Evolutionary conservation across 2,797 vertebrate genomes (phyloP).

Genomic region (Syncerus caffer): DNA sequence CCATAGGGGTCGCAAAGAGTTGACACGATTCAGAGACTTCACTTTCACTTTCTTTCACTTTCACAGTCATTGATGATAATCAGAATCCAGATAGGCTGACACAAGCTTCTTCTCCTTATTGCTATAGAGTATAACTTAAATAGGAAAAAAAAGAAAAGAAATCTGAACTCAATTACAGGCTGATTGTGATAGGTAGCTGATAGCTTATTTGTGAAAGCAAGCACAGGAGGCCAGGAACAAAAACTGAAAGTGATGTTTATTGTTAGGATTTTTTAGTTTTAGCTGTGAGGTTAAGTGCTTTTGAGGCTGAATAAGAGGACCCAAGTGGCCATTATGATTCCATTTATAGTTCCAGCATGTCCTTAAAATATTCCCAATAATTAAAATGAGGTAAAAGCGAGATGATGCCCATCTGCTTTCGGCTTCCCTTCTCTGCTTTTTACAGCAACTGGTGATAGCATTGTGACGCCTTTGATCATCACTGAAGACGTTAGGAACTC

Average conservation of each 20-base stretch:
- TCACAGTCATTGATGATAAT: not conserved
- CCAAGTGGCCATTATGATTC: not conserved
- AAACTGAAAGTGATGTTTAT: not conserved
- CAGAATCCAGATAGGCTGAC: not conserved
- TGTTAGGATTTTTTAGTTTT: not conserved
- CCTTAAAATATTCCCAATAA: not conserved
- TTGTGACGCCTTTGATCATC: not conserved
- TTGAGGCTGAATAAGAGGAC: not conserved
- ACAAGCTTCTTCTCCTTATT: not conserved
- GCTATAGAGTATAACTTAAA: not conserved
- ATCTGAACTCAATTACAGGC: not conserved
- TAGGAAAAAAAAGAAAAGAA: not conserved
- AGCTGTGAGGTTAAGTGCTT: not conserved
- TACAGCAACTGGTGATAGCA: not conserved
- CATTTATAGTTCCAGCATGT: not conserved
- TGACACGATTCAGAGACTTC: not conserved
- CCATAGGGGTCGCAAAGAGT: not conserved
- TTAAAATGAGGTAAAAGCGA: not conserved
- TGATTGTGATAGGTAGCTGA: not conserved
- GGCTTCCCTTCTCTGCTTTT: not conserved
- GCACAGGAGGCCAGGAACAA: not conserved
- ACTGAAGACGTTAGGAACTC: not conserved
- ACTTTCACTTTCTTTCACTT: not conserved
- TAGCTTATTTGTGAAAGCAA: not conserved
- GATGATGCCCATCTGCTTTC: not conserved